Evolutionary conservation across 2,113 vertebrate genomes (phyloP), one percentile per base, ranked within the genome.

Genomic region (Atrichornis clamosus): DNA sequence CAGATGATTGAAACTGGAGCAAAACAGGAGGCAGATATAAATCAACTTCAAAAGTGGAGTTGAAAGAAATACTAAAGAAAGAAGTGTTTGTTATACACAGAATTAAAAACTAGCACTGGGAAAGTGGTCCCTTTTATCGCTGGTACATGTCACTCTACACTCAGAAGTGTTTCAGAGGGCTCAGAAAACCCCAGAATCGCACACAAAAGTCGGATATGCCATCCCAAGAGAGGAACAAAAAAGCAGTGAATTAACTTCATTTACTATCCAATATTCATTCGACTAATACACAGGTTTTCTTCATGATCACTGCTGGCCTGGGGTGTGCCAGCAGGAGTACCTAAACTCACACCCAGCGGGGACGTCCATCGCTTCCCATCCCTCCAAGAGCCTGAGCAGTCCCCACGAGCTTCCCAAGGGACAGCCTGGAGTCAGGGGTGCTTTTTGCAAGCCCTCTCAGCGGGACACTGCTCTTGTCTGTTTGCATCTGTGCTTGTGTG

Each of bases 11-110:
- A 96, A 96, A 96, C 72, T 67, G 85, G 76, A 96, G 90, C 87
- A 90, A 95, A 90, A 91, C 69, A 90, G 68, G 60, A 92, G 85
- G 76, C 80, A 94, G 93, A 95, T 95, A 90, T 67, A 96, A 93
- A 96, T 92, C 85, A 94, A 83, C 74, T 90, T 93, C 85, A 88
- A 67, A 94, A 96, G 77, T 13, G 55, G 60, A 86, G 70, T 70
- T 93, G 90, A 93, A 94, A 92, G 85, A 94, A 93, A 75, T 30
- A 74, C 64, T 81, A 7, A 90, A 95, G 93, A 96, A 95, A 95
- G 85, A 81, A 80, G 56, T 64, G 85, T 86, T 93, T 96, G 90
- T 96, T 94, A 83, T 8, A 11, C 3, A 21, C 33, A 67, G 90
- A 93, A 83, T 67, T 91, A 85, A 91, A 90, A 77, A 58, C 67